phyloP scores from a whole-genome alignment of 2,797 vertebrate genomes.

The Malacoraja senta region DNA sequence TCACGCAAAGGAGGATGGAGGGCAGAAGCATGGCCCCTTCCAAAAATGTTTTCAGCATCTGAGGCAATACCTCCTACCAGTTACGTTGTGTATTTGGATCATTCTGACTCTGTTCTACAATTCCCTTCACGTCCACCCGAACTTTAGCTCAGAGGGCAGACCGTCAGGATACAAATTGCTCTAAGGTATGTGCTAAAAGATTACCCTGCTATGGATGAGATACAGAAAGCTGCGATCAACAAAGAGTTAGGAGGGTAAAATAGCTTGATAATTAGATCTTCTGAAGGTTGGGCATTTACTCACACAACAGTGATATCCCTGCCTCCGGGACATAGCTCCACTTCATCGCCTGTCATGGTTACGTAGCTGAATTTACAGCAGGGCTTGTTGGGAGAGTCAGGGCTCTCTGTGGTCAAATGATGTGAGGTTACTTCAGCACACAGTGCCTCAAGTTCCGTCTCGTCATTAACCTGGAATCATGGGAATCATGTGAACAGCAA shows the following conservation, averaged over 20 bases:
- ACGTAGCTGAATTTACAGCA: slow-evolving; percentile 90
- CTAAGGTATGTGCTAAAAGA: too few relatives aligned
- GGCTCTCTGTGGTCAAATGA: slow-evolving; percentile 81
- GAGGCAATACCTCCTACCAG: background rate
- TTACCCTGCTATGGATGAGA: background rate
- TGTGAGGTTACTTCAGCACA: slow-evolving; percentile 89
- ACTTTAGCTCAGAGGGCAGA: background rate
- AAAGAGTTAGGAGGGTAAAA: background rate
- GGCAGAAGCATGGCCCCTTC: background rate
- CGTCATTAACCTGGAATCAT: slow-evolving; percentile 69
- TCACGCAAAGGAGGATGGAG: background rate
- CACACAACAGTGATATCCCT: slow-evolving; percentile 79
- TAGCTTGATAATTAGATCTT: background rate
- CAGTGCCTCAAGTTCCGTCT: slow-evolving; percentile 79
- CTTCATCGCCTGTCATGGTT: slow-evolving; percentile 87
- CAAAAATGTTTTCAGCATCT: background rate
- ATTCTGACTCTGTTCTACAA: background rate
- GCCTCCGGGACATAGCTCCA: slow-evolving; percentile 85
- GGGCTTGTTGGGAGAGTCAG: slow-evolving; percentile 81
- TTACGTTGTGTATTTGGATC: background rate
- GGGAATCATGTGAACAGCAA: background rate
- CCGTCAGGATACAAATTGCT: background rate
- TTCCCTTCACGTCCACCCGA: background rate
- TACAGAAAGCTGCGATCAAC: too few relatives aligned
- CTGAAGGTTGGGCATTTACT: slow-evolving; percentile 43